These are phyloP conservation scores for Porphyrio hochstetteri DNA, from an alignment of 2,113 vertebrate species.

Conservation along the genomic window DNA sequence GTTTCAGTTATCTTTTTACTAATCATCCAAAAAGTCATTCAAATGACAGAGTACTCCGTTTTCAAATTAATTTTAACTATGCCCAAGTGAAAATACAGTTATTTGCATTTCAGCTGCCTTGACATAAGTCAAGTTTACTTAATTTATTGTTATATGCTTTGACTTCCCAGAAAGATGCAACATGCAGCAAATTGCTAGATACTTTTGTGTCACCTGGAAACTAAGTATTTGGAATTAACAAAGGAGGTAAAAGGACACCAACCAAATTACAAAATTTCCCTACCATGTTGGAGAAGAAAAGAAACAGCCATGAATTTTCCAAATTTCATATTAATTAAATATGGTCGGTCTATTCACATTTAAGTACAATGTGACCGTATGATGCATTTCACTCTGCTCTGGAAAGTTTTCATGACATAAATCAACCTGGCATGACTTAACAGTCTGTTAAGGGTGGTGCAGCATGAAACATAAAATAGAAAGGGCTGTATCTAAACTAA, in stretches of 20 bases:
- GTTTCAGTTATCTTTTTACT: not conserved
- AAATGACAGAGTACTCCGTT: not conserved
- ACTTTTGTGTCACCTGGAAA: not conserved
- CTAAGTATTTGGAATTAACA: not conserved
- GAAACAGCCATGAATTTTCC: conserved; percentile 1
- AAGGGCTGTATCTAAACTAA: conserved; percentile 41
- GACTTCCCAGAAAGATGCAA: not conserved
- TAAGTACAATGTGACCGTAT: conserved; percentile 37
- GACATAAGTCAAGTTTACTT: not conserved
- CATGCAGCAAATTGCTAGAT: not conserved
- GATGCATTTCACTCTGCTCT: conserved; percentile 45
- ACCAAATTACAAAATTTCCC: not conserved
- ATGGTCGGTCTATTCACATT: not conserved
- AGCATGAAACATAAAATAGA: conserved; percentile 30
- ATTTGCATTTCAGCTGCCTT: not conserved
- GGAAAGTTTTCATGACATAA: conserved; percentile 36
- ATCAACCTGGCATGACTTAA: conserved; percentile 41
- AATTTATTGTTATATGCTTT: not conserved
- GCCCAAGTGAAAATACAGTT: not conserved
- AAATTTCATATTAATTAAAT: conserved; percentile 35
- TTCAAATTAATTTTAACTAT: not conserved
- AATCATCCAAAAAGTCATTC: not conserved
- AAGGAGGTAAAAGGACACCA: not conserved
- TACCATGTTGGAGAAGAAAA: not conserved
- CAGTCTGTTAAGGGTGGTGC: not conserved